A percentile compares a stretch with the other conserved stretches of the same genome.
Conservation (phyloP, 2,113 vertebrate genomes). For the Emydura subglobosa region DNA sequence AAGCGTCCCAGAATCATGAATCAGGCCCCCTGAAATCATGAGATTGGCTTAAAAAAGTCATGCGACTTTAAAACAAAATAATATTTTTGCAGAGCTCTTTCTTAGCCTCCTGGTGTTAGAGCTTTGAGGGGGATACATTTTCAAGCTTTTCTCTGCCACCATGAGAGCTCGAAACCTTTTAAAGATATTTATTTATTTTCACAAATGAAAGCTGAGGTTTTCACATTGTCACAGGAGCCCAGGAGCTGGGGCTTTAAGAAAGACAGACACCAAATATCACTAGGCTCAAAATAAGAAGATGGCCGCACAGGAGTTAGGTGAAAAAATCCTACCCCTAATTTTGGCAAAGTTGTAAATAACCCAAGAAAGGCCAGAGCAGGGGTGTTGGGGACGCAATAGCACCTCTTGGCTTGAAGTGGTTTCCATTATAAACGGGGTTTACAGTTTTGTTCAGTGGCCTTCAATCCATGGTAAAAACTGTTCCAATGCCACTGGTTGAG, state of each 20-base stretch:
- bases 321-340: not conserved
- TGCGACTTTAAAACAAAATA: constrained; percentile 19
- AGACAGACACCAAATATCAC: not conserved
- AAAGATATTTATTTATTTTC: not conserved
- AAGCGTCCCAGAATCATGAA: not conserved
- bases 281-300: not conserved
- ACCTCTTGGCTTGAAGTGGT: not conserved
- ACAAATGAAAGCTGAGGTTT: not conserved
- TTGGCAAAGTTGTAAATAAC: not conserved
- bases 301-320: not conserved
- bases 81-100: not conserved
- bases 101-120: not conserved
- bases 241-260: not conserved
- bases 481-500: not conserved
- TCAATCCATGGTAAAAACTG: not conserved
- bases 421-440: not conserved
- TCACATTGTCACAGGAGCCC: fast-evolving
- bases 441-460: not conserved
- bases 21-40: not conserved
- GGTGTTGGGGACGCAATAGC: not conserved
- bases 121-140: not conserved
- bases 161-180: not conserved
- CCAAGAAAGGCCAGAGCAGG: not conserved
- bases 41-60: not conserved
- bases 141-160: not conserved